A percentile compares a stretch with the other conserved stretches of the same genome.
Conservation (phyloP, 2,797 vertebrate genomes). For the Cossypha caffra region DNA sequence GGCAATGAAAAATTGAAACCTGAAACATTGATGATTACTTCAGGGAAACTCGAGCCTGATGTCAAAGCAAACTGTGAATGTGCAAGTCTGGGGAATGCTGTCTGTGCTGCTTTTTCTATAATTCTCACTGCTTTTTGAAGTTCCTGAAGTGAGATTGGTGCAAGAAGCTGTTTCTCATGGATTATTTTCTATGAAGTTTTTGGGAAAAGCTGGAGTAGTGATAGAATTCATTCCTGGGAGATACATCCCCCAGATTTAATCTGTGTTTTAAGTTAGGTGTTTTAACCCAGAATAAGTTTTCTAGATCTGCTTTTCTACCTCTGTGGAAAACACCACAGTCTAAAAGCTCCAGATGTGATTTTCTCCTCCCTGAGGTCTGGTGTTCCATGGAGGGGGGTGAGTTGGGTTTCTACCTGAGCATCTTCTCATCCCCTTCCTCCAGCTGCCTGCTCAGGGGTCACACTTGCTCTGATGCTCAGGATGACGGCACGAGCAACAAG, state of each 20-base stretch:
- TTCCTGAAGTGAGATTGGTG: background rate
- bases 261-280: background rate
- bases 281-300: background rate
- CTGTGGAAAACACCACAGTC: background rate
- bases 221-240: background rate
- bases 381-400: fast-evolving
- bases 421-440: background rate
- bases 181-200: background rate
- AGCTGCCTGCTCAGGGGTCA: background rate
- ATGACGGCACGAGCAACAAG: fast-evolving
- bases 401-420: background rate
- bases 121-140: background rate
- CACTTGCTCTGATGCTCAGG: background rate
- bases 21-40: background rate
- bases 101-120: background rate
- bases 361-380: background rate
- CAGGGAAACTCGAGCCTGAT: background rate
- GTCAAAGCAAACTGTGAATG: background rate
- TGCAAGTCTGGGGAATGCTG: background rate
- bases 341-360: background rate
- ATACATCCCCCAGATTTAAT: background rate
- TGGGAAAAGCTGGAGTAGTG: background rate
- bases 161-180: background rate
- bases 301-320: background rate
- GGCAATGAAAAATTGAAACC: constrained; percentile 7